Evolutionary conservation across 1,140 invertebrate genomes (phyloP), one percentile per base, ranked within the genome.

Genomic region (Phortica variegata): DNA sequence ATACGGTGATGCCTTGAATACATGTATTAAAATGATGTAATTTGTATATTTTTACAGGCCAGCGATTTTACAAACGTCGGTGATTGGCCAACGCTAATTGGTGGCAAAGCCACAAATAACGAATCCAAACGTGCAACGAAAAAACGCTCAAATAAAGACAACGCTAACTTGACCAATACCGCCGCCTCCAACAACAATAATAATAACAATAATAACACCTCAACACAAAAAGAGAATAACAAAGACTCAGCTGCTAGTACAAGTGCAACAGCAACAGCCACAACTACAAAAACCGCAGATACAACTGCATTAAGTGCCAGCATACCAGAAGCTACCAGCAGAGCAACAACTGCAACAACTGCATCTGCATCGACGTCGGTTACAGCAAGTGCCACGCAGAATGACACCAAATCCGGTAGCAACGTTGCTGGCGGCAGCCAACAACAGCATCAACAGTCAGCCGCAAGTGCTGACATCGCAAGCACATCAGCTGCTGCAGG

Each of bases 71-170:
- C 82, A 53, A 84, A 88, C 78, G 84, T 84, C 56, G 83, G 83
- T 48, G 87, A 90, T 75, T 91, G 89, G 89, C 88, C 89, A 47
- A 84, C 87, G 51, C 78, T 91, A 40, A 63, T 73, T 51, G 70
- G 70, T 60, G 65, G 65, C 60, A 73, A 74, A 71, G 61, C 71
- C 53, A 60, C 66, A 42, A 61, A 60, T 43, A 74, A 69, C 61
- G 71, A 73, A 49, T 49, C 66, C 50, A 74, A 69, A 49, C 70
- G 70, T 36, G 52, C 65, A 54, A 52, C 63, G 29, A 68, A 61
- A 47, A 71, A 68, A 54, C 63, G 70, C 39, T 34, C 41, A n/a
- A 45, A 36, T 20, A 36, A 40, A 18, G 23, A 47, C 21, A 50
- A 46, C 38, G n/a, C n/a, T n/a, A n/a, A n/a, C n/a, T n/a, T n/a